Percentiles rank a stretch among this genome's conserved stretches.
Evolutionary conservation across 2,888 invertebrate genomes (phyloP).

Genomic region (Nomada lathburiana): DNA sequence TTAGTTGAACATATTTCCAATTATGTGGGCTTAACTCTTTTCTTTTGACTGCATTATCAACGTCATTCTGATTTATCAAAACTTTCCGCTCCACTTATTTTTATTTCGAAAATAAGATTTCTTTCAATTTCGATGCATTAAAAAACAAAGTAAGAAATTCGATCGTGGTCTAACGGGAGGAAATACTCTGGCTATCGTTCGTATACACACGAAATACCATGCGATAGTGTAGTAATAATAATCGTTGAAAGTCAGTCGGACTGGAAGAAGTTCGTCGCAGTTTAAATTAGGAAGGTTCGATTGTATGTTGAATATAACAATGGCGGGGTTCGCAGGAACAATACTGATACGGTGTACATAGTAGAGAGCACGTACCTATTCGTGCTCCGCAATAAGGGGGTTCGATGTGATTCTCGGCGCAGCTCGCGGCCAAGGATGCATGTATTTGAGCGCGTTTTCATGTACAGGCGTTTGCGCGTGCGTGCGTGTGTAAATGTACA

Average conservation of each 20-base stretch:
- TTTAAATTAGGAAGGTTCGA: conserved; percentile 20
- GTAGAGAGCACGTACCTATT: conserved; percentile 14
- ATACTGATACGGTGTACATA: conserved; percentile 16
- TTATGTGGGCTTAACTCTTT: background rate
- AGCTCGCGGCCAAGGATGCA: conserved; percentile 50
- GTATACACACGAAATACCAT: background rate
- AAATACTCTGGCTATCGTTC: background rate
- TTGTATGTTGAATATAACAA: conserved; percentile 33
- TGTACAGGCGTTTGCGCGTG: conserved; percentile 49
- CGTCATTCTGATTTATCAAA: background rate
- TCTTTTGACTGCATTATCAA: background rate
- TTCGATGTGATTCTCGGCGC: conserved; percentile 27
- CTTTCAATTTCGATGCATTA: too few species aligned
- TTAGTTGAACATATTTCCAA: conserved; percentile 5
- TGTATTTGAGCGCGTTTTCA: conserved; percentile 59
- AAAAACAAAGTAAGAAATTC: background rate
- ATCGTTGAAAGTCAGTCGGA: background rate
- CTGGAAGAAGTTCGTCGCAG: background rate
- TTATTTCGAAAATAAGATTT: background rate
- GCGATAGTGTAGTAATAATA: background rate
- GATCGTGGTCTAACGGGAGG: too few species aligned
- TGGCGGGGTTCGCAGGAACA: conserved; percentile 28
- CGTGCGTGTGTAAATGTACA: conserved; percentile 26
- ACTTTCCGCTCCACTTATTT: background rate
- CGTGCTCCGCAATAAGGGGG: conserved; percentile 25